These are phyloP conservation scores for Anser brachyrhynchus DNA, from an alignment of 2,113 vertebrate species.

Conservation along the genomic window DNA sequence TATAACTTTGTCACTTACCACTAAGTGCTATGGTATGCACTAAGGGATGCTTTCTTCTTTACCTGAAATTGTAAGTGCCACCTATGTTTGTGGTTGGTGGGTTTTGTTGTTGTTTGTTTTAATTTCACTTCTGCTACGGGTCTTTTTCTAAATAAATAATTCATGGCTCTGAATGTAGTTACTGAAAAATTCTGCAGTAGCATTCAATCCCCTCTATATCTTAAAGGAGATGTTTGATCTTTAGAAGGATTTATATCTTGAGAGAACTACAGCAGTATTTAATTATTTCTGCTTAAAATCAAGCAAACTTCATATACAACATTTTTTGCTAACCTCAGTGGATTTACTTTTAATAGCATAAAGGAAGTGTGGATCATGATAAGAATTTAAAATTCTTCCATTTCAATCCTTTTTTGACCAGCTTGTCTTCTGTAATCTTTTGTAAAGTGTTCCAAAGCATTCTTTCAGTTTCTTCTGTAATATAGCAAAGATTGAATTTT, in stretches of 20 bases:
- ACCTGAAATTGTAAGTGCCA: background rate
- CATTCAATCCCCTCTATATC: conserved; percentile 26
- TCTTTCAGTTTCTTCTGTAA: background rate
- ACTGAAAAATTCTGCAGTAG: background rate
- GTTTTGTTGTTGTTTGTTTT: background rate
- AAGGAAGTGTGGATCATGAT: conserved; percentile 1
- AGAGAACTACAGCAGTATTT: conserved; percentile 17
- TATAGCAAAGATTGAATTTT: background rate
- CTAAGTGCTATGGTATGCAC: background rate
- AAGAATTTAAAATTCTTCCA: background rate
- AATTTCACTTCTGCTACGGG: background rate
- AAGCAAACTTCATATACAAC: background rate
- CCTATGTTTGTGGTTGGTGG: background rate
- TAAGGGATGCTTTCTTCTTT: background rate
- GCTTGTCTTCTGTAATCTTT: background rate
- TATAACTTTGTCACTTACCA: background rate
- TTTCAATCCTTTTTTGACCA: conserved; percentile 25
- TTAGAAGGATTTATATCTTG: conserved; percentile 33
- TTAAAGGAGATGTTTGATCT: conserved; percentile 49
- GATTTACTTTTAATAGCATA: conserved; percentile 38
- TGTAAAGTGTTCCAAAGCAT: background rate
- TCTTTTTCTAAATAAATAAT: background rate
- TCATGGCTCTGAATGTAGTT: conserved; percentile 15
- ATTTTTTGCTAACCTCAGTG: background rate
- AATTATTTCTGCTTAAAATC: conserved; percentile 55